Evolutionary conservation across 1,140 invertebrate genomes (phyloP).

Genomic region (Microvelia longipes): DNA sequence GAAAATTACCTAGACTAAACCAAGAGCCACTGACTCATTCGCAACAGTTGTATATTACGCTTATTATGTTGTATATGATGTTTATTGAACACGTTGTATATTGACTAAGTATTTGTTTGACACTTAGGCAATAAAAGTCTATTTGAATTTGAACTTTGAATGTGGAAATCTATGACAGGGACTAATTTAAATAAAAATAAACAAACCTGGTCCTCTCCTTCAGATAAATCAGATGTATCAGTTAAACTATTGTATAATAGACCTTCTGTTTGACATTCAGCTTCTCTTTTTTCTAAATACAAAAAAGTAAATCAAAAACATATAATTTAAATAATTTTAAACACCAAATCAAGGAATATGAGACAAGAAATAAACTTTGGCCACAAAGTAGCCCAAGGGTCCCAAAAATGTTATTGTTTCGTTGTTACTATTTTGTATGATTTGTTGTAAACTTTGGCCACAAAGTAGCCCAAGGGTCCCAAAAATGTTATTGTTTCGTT

Average conservation of each 20-base stretch:
- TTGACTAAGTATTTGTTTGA: background rate
- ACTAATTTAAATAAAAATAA: background rate
- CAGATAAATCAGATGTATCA: background rate
- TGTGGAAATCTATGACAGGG: background rate
- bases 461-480: no score
- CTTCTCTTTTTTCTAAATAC: slow-evolving; percentile 2
- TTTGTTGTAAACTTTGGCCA: no score
- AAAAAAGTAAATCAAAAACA: slow-evolving; percentile 1
- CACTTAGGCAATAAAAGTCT: background rate
- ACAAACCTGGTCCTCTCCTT: background rate
- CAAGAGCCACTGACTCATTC: no score
- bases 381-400: no score
- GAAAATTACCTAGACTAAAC: no score
- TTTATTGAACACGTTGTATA: background rate
- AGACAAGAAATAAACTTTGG: no score
- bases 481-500: no score
- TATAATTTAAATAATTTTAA: no score
- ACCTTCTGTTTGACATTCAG: background rate
- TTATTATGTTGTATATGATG: background rate
- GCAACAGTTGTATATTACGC: background rate
- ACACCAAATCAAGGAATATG: no score
- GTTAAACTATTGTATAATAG: background rate
- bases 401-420: no score
- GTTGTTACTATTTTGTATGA: no score
- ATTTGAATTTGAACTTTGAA: background rate